A percentile compares a stretch with the other conserved stretches of the same genome.
Conservation (phyloP, 2,797 vertebrate genomes). For the Fistularia commersonii region DNA sequence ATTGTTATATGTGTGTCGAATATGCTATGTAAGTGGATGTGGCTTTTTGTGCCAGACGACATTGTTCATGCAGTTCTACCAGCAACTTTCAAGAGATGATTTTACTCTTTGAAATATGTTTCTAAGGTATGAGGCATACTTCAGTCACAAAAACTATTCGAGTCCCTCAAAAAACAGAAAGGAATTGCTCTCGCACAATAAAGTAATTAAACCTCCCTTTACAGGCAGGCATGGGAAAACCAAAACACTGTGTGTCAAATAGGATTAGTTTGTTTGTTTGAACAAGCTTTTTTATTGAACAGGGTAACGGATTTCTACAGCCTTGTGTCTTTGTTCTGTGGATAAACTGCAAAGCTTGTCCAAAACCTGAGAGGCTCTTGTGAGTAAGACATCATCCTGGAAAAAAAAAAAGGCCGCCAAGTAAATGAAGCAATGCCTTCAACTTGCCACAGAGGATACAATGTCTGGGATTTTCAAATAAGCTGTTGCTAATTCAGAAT, state of each 20-base stretch:
- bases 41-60: too few relatives aligned
- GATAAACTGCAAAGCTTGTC: slow-evolving; percentile 47
- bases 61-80: too few relatives aligned
- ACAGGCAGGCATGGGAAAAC: slow-evolving; percentile 23
- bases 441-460: slow-evolving; percentile 36
- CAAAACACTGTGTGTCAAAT: slow-evolving; percentile 36
- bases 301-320: slow-evolving; percentile 41
- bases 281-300: slow-evolving; percentile 38
- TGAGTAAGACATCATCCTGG: slow-evolving; percentile 54
- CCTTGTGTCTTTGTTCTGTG: slow-evolving; percentile 51
- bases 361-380: slow-evolving; percentile 42
- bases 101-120: too few relatives aligned
- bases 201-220: slow-evolving; percentile 2
- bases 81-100: too few relatives aligned
- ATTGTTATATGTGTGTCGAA: too few relatives aligned
- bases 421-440: slow-evolving; percentile 39
- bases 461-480: slow-evolving; percentile 12
- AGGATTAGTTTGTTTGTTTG: slow-evolving; percentile 47
- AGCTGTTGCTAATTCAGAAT: too few relatives aligned
- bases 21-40: too few relatives aligned
- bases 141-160: too few relatives aligned
- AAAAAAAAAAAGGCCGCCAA: slow-evolving; percentile 41
- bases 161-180: too few relatives aligned
- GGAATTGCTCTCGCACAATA: slow-evolving; percentile 10
- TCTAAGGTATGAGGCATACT: too few relatives aligned